phyloP scores from a whole-genome alignment of 2,888 invertebrate species.

The Odontocerum albicorne region DNA sequence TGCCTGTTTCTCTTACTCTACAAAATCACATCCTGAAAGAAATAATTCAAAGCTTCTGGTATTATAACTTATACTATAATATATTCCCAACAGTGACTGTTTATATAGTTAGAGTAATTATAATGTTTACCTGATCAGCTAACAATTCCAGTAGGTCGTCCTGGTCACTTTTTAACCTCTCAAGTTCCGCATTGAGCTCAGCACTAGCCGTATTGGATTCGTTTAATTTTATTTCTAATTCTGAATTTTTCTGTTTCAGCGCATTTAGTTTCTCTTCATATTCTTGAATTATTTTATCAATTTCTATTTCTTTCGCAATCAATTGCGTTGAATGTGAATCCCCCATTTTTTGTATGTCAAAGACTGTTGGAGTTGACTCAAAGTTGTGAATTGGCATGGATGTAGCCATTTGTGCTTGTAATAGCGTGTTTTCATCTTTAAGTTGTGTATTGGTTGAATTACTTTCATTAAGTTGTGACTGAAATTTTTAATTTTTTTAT shows the following conservation, averaged over 20 bases:
- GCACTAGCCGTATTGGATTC: constrained; percentile 42
- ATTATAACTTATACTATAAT: too few species aligned
- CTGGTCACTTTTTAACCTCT: constrained; percentile 80
- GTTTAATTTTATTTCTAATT: constrained; percentile 41
- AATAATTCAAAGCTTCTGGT: too few species aligned
- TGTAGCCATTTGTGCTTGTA: constrained; percentile 72
- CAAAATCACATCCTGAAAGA: too few species aligned
- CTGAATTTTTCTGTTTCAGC: constrained; percentile 46
- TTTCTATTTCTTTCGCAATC: constrained; percentile 25
- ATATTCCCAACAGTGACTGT: too few species aligned
- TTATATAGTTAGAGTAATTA: too few species aligned
- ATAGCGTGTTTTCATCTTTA: constrained; percentile 82
- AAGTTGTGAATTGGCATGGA: constrained; percentile 35
- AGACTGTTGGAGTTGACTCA: constrained; percentile 1
- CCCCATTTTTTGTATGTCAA: constrained; percentile 17
- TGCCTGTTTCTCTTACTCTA: too few species aligned
- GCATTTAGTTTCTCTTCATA: constrained; percentile 36
- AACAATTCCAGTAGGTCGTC: constrained; percentile 89
- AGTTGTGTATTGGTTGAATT: constrained; percentile 72
- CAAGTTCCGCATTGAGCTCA: constrained; percentile 56
- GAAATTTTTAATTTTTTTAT: too few species aligned
- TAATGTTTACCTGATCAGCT: constrained; percentile 76
- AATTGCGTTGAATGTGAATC: constrained; percentile 12
- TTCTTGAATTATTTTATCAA: constrained; percentile 26
- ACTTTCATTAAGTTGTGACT: constrained; percentile 70